Evolutionary conservation across 2,888 invertebrate species (phyloP).

Genomic region (Drosophila percnosoma): DNA sequence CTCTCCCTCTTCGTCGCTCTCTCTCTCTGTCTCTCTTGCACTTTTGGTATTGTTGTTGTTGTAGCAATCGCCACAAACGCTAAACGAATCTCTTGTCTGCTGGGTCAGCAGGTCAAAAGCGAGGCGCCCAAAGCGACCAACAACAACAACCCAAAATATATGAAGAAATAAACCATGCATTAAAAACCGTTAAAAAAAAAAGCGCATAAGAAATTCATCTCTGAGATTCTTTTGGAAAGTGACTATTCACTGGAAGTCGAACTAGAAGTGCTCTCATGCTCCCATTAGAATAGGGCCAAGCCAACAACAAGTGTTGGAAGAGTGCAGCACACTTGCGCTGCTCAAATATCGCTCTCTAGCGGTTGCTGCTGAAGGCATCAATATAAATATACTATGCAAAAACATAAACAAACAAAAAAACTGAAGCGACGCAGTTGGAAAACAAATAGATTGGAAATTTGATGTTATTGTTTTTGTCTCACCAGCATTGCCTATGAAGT

Average conservation of each 20-base stretch:
- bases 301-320: slow-evolving; percentile 7
- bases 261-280: slow-evolving; percentile 12
- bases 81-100: slow-evolving; percentile 67
- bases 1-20: not conserved
- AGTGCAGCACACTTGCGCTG: slow-evolving; percentile 23
- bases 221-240: slow-evolving; percentile 25
- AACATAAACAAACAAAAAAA: slow-evolving; percentile 45
- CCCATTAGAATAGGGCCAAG: slow-evolving; percentile 6
- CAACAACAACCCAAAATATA: slow-evolving; percentile 8
- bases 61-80: slow-evolving; percentile 54
- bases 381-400: slow-evolving; percentile 22
- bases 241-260: slow-evolving; percentile 11
- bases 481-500: slow-evolving; percentile 37
- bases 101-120: slow-evolving; percentile 67
- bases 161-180: slow-evolving; percentile 14
- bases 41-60: slow-evolving; percentile 24
- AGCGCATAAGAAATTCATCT: slow-evolving; percentile 16
- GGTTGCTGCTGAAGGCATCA: slow-evolving; percentile 8
- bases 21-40: slow-evolving; percentile 5
- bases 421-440: slow-evolving; percentile 22
- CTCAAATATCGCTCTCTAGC: slow-evolving; percentile 49
- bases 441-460: slow-evolving; percentile 18
- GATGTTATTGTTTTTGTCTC: slow-evolving; percentile 20
- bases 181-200: slow-evolving; percentile 20
- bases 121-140: slow-evolving; percentile 37